phyloP scores from a whole-genome alignment of 2,797 vertebrate species.

The Galagoides demidoff region DNA sequence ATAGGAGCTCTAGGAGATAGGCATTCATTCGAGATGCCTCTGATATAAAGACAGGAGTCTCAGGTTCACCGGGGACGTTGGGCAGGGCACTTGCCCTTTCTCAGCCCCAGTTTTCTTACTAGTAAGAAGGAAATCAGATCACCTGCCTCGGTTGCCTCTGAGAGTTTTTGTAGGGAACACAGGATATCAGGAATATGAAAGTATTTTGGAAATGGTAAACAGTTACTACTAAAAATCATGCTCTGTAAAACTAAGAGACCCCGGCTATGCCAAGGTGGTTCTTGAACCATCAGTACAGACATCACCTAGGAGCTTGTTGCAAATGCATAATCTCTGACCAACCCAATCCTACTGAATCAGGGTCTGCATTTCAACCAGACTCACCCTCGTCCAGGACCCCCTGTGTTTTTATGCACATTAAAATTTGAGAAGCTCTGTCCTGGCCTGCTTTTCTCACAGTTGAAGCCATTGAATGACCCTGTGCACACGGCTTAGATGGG shows the following conservation, averaged over 20 bases:
- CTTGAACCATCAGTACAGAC: not conserved
- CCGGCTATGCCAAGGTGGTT: not conserved
- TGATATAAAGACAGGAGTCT: not conserved
- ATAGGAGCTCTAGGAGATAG: not conserved
- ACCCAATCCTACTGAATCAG: not conserved
- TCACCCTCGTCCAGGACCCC: no score
- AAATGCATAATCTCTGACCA: not conserved
- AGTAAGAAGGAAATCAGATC: not conserved
- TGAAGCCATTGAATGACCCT: not conserved
- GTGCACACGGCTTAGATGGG: not conserved
- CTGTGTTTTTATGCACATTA: not conserved
- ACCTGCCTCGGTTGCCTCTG: not conserved
- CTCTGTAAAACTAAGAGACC: not conserved
- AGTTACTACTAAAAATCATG: not conserved
- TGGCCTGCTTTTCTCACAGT: not conserved
- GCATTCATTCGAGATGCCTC: not conserved
- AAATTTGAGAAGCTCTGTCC: not conserved
- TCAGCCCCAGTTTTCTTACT: not conserved
- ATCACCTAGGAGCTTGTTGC: not conserved
- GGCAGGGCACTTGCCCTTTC: not conserved
- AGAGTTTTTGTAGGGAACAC: not conserved
- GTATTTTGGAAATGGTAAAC: not conserved
- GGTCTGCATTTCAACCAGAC: not conserved
- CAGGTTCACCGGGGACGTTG: not conserved
- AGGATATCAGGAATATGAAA: not conserved